phyloP scores from a whole-genome alignment of 1,140 invertebrate genomes.

The Bombyx mandarina region DNA sequence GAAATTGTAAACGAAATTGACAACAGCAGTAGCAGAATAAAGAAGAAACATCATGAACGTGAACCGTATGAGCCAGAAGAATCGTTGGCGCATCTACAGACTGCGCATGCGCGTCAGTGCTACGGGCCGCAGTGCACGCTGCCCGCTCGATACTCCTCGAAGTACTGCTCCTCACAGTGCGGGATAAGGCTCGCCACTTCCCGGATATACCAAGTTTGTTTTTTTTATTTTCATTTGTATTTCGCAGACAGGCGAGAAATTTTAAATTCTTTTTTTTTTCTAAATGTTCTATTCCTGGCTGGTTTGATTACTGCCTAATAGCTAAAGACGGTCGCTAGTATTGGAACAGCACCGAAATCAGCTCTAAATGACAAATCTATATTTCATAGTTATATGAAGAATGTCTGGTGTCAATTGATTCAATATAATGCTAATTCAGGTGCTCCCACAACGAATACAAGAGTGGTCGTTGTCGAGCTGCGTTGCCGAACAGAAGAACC shows the following conservation, averaged over 20 bases:
- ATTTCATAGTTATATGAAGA: too few relatives aligned
- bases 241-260: too few relatives aligned
- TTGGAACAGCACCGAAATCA: too few relatives aligned
- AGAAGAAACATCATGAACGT: slow-evolving; percentile 59
- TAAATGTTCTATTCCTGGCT: too few relatives aligned
- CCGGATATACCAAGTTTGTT: slow-evolving; percentile 82
- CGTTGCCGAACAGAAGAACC: slow-evolving; percentile 89
- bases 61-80: slow-evolving; percentile 47
- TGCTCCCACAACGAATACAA: slow-evolving; percentile 92
- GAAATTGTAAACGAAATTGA: slow-evolving; percentile 1
- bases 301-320: too few relatives aligned
- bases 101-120: slow-evolving; percentile 81
- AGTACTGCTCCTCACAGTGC: slow-evolving; percentile 96
- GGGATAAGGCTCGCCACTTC: slow-evolving; percentile 92
- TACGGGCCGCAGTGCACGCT: slow-evolving; percentile 90
- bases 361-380: too few relatives aligned
- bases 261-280: too few relatives aligned
- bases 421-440: slow-evolving; percentile 49
- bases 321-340: too few relatives aligned
- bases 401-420: neutral
- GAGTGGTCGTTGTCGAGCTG: slow-evolving; percentile 94
- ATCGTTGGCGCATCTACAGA: slow-evolving; percentile 55
- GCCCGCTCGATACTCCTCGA: slow-evolving; percentile 85
- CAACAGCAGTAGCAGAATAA: slow-evolving; percentile 41
- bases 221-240: neutral